These are phyloP conservation scores for Cairina moschata DNA, from an alignment of 2,113 vertebrate species.

Conservation along the genomic window DNA sequence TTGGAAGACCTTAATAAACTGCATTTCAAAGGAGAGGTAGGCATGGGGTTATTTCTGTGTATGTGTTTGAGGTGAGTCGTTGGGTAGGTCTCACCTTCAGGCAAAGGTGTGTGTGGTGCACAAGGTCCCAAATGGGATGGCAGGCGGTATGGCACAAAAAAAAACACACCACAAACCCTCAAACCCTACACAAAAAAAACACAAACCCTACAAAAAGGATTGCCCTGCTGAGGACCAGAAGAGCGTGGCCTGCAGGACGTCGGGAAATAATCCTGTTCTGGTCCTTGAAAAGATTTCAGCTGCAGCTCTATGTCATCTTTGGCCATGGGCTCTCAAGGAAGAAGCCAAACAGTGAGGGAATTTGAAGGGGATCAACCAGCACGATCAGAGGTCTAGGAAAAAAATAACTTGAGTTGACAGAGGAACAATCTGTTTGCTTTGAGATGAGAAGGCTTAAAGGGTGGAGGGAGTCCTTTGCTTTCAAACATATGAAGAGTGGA, in stretches of 20 bases:
- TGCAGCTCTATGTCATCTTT: neutral
- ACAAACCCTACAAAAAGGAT: neutral
- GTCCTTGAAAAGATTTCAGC: neutral
- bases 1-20: neutral
- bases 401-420: neutral
- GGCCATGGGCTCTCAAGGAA: neutral
- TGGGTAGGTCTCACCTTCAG: neutral
- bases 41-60: neutral
- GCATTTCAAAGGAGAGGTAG: neutral
- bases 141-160: neutral
- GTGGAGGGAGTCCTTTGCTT: neutral
- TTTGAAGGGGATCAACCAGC: neutral
- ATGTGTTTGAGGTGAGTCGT: neutral
- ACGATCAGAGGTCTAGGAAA: neutral
- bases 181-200: too few relatives aligned
- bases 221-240: neutral
- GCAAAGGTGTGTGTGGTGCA: neutral
- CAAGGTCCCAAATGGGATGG: neutral
- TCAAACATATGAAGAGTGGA: neutral
- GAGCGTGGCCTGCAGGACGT: neutral
- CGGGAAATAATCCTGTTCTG: neutral
- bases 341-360: neutral
- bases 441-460: neutral
- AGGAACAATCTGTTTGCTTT: neutral
- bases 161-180: neutral